phyloP scores from a whole-genome alignment of 2,113 vertebrate species.

The Eira barbara region DNA sequence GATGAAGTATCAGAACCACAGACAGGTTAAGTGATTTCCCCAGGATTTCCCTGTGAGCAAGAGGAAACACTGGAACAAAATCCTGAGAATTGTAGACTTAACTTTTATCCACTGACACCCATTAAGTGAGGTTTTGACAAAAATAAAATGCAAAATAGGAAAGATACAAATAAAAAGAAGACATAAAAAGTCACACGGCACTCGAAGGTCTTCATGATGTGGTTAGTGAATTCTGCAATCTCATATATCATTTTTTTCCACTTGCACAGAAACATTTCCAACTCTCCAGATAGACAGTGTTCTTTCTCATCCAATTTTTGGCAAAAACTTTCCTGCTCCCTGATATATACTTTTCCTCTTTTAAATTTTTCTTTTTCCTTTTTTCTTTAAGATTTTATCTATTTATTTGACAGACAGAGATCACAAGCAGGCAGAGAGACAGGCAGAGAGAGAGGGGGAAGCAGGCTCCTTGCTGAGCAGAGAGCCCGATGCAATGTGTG shows the following conservation, averaged over 20 bases:
- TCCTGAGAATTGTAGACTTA: neutral
- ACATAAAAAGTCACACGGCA: neutral
- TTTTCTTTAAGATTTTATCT: too few relatives aligned
- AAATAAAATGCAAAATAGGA: neutral
- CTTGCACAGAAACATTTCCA: too few relatives aligned
- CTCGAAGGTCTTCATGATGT: neutral
- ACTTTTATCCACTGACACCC: neutral
- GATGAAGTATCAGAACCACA: neutral
- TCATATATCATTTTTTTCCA: neutral
- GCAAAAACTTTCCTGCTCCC: neutral
- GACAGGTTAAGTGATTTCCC: neutral
- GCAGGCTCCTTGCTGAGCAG: too few relatives aligned
- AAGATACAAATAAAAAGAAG: neutral
- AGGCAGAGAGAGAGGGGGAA: too few relatives aligned
- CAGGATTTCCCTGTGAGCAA: neutral
- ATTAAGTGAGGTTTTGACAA: neutral
- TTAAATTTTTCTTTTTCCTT: neutral
- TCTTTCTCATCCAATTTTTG: neutral
- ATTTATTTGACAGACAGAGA: too few relatives aligned
- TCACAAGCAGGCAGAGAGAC: too few relatives aligned
- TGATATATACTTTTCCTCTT: neutral
- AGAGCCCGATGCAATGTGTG: rapidly evolving
- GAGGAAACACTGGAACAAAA: neutral
- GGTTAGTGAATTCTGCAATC: rapidly evolving
- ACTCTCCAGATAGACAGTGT: neutral